These are phyloP conservation scores for Paralinhomoeus sp. DNA, from an alignment of 2,888 invertebrate genomes.

Conservation along the genomic window DNA sequence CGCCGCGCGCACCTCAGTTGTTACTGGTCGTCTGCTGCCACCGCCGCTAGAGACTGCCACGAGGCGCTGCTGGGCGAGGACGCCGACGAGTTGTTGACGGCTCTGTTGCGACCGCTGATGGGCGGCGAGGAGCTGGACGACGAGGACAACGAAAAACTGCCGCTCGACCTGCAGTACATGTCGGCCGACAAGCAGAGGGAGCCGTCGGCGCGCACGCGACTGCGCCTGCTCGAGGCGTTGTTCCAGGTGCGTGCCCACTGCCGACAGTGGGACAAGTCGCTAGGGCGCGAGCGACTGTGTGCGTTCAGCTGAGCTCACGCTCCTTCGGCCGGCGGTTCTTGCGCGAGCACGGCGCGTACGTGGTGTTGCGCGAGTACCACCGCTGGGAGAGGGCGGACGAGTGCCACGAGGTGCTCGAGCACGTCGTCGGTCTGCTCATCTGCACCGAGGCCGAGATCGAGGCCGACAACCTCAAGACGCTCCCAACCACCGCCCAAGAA, in stretches of 20 bases:
- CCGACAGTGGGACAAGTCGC: not conserved
- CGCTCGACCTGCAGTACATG: slow-evolving; percentile 56
- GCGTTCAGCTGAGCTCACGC: slow-evolving; percentile 49
- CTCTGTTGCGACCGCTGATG: slow-evolving; percentile 55
- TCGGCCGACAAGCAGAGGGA: slow-evolving; percentile 53
- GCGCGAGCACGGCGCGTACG: slow-evolving; percentile 56
- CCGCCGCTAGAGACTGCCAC: too few relatives aligned
- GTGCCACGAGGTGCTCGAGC: not conserved
- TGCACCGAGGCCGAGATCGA: slow-evolving; percentile 5
- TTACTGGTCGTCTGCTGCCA: too few relatives aligned
- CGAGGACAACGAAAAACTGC: slow-evolving; percentile 64
- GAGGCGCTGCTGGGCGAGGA: too few relatives aligned
- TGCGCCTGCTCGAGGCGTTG: slow-evolving; percentile 52
- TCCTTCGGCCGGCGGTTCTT: slow-evolving; percentile 45
- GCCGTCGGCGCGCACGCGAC: slow-evolving; percentile 45
- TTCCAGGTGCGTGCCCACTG: slow-evolving; percentile 24
- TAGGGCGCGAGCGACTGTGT: not conserved
- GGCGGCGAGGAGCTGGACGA: slow-evolving; percentile 68
- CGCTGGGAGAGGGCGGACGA: slow-evolving; percentile 53
- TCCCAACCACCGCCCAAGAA: too few relatives aligned
- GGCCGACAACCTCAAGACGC: slow-evolving; percentile 2
- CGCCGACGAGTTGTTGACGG: slow-evolving; percentile 40
- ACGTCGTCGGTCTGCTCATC: slow-evolving; percentile 4
- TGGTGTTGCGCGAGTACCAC: slow-evolving; percentile 66
- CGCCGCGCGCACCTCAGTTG: too few relatives aligned